These are phyloP conservation scores for Rhadinocentrus ornatus DNA, from an alignment of 2,797 vertebrate genomes.

Conservation along the genomic window DNA sequence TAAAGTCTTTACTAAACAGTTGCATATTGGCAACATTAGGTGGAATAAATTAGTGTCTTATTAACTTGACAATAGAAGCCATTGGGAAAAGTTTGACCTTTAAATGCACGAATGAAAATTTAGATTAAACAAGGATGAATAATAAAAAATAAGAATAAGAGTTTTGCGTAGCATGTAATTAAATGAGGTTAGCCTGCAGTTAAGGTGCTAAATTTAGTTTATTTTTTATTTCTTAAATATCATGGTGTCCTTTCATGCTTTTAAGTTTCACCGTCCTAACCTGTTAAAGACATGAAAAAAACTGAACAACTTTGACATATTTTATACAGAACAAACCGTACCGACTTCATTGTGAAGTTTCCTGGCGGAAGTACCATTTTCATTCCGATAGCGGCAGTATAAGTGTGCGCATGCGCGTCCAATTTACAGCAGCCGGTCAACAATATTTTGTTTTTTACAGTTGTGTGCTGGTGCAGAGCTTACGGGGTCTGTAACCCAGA, in stretches of 20 bases:
- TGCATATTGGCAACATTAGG: constrained; percentile 36
- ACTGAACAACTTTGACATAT: too few species aligned
- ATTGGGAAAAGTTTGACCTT: background rate
- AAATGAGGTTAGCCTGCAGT: background rate
- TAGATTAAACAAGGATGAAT: background rate
- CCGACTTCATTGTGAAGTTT: constrained; percentile 53
- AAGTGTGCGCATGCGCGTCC: constrained; percentile 34
- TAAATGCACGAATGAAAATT: background rate
- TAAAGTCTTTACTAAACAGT: background rate
- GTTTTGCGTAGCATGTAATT: too few species aligned
- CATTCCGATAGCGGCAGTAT: background rate
- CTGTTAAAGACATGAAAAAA: background rate
- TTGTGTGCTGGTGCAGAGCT: constrained; percentile 9
- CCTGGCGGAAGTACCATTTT: constrained; percentile 15
- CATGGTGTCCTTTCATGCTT: background rate
- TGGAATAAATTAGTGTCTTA: constrained; percentile 15
- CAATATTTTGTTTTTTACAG: constrained; percentile 5
- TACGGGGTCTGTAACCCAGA: background rate
- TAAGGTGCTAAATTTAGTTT: background rate
- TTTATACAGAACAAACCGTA: too few species aligned
- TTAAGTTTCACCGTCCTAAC: background rate
- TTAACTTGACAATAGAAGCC: background rate
- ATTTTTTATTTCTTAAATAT: background rate
- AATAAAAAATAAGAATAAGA: background rate
- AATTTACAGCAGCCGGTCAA: constrained; percentile 19